A percentile compares a stretch with the other conserved stretches of the same genome.
These are phyloP conservation scores for Poeciliopsis presidionis DNA, from an alignment of 2,797 vertebrate species.

Conservation along the genomic window DNA sequence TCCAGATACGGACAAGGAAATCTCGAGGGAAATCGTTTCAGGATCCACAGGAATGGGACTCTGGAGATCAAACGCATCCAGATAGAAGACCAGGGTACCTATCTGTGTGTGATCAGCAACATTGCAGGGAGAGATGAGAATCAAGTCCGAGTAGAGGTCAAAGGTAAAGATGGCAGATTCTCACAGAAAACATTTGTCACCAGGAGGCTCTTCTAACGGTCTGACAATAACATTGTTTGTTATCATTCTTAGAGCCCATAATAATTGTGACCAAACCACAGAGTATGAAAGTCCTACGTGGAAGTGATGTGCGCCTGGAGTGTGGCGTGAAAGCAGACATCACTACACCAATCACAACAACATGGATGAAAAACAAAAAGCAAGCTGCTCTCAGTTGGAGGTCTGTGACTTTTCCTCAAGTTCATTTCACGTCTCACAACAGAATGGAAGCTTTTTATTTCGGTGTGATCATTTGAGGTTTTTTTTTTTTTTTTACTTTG, in stretches of 20 bases:
- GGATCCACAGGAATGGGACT: constrained; percentile 88
- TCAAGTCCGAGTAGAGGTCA: constrained; percentile 92
- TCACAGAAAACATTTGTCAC: not conserved
- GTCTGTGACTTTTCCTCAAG: constrained; percentile 63
- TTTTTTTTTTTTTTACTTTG: constrained; percentile 10
- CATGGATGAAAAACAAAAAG: constrained; percentile 90
- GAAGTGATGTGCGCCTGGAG: constrained; percentile 86
- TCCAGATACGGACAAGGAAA: constrained; percentile 94
- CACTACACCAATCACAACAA: constrained; percentile 83
- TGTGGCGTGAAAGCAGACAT: constrained; percentile 88
- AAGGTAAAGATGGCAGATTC: constrained; percentile 82
- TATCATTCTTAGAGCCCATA: constrained; percentile 84
- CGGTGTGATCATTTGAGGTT: not conserved
- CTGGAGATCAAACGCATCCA: constrained; percentile 88
- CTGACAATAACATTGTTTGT: not conserved
- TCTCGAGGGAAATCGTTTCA: constrained; percentile 91
- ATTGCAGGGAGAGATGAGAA: constrained; percentile 92
- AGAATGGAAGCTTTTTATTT: not conserved
- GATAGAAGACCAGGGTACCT: constrained; percentile 92
- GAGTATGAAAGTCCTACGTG: constrained; percentile 85
- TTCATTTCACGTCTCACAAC: not conserved
- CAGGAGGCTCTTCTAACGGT: not conserved
- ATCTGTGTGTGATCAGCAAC: constrained; percentile 92
- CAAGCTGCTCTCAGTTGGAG: constrained; percentile 86
- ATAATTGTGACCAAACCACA: constrained; percentile 88